These are phyloP conservation scores for Dyspetes luteomarginatus DNA, from an alignment of 2,888 invertebrate species.

Conservation along the genomic window DNA sequence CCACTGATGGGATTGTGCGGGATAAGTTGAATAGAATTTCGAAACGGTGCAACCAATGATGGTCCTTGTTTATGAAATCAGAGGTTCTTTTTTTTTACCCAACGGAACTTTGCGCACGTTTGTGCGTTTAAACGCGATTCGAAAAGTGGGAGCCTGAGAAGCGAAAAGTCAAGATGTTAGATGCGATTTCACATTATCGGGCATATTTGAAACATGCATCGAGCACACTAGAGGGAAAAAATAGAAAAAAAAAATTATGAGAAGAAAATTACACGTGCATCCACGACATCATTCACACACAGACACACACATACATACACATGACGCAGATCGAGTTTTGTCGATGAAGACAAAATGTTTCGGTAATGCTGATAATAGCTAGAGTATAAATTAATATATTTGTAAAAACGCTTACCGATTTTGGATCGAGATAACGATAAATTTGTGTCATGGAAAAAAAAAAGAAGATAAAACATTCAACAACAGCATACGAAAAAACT, in stretches of 20 bases:
- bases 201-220: constrained; percentile 8
- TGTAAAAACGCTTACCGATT: constrained; percentile 47
- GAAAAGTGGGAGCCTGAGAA: constrained; percentile 53
- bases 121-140: constrained; percentile 47
- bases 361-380: constrained; percentile 73
- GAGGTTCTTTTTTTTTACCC: constrained; percentile 13
- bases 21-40: constrained; percentile 24
- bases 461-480: constrained; percentile 26
- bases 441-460: constrained; percentile 39
- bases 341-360: constrained; percentile 51
- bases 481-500: constrained; percentile 44
- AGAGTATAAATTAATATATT: constrained; percentile 81
- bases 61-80: constrained; percentile 47
- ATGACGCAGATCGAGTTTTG: constrained; percentile 26
- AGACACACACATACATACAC: neutral
- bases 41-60: constrained; percentile 19
- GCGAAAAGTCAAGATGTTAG: constrained; percentile 28
- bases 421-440: constrained; percentile 34
- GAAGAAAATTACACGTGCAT: neutral
- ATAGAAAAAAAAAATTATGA: constrained; percentile 1
- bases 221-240: neutral
- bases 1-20: constrained; percentile 66
- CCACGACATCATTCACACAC: neutral
- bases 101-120: constrained; percentile 29
- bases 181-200: constrained; percentile 24